A percentile compares a stretch with the other conserved stretches of the same genome.
Conservation (phyloP, 2,888 invertebrate genomes). For the Odontothrips loti region DNA sequence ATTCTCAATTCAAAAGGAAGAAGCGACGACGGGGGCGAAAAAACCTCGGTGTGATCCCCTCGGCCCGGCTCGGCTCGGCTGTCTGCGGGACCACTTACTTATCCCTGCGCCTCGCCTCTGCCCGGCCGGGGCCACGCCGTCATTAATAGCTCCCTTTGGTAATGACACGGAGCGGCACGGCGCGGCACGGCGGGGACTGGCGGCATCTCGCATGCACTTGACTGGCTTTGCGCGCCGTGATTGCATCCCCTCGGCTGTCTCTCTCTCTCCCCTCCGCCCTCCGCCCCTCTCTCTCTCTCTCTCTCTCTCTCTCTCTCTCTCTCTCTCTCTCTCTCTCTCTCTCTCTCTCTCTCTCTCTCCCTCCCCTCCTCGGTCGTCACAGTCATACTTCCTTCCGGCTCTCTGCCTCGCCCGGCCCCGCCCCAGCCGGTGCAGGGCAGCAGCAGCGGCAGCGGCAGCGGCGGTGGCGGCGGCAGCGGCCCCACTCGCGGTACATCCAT, state of each 20-base stretch:
- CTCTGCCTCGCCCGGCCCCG: neutral
- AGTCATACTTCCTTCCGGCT: slow-evolving; percentile 25
- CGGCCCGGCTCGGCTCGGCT: neutral
- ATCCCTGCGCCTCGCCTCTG: neutral
- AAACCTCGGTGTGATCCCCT: neutral
- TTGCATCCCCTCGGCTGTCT: neutral
- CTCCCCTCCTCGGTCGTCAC: neutral
- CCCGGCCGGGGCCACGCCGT: neutral
- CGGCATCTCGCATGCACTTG: slow-evolving; percentile 8
- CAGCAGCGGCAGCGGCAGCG: neutral
- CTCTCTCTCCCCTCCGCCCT: neutral
- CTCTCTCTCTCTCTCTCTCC: neutral
- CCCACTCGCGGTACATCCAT: slow-evolving; percentile 7
- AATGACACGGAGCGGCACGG: neutral
- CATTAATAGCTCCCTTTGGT: slow-evolving; percentile 8
- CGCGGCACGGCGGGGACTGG: too few species aligned
- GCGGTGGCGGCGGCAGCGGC: neutral
- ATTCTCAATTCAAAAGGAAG: neutral
- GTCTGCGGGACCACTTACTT: neutral
- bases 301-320: slow-evolving; percentile 9
- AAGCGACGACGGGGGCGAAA: neutral
- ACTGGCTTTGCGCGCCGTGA: slow-evolving; percentile 19
- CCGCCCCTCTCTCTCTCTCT: neutral
- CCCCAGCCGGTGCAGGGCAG: neutral
- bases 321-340: neutral